Percentiles rank a stretch among this genome's conserved stretches.
These are phyloP conservation scores for Trichogramma pretiosum DNA, from an alignment of 1,140 invertebrate species.

Conservation along the genomic window DNA sequence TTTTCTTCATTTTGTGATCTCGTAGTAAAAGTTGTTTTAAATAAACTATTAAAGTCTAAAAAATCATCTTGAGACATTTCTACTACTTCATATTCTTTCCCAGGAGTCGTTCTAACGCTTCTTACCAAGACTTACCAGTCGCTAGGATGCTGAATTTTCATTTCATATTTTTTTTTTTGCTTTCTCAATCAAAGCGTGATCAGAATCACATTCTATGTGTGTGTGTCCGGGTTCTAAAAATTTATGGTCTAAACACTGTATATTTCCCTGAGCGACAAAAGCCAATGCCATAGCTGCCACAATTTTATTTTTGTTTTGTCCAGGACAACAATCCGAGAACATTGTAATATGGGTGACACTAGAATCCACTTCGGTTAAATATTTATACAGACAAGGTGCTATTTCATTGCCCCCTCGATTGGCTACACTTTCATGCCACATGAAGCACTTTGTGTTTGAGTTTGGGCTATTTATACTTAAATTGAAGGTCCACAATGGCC, in stretches of 20 bases:
- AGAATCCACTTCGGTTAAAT: conserved; percentile 15
- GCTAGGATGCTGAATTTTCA: conserved; percentile 8
- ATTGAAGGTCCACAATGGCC: conserved; percentile 1
- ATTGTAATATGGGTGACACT: conserved; percentile 23
- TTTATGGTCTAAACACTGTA: conserved; percentile 29
- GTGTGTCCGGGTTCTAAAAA: conserved; percentile 33
- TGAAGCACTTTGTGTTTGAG: background rate
- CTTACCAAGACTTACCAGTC: conserved; percentile 14
- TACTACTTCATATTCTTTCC: conserved; percentile 8
- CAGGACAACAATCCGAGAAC: conserved; percentile 30
- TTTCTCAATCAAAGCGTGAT: conserved; percentile 29
- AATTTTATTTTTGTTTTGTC: conserved; percentile 33
- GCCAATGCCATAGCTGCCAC: conserved; percentile 23
- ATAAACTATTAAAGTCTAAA: conserved; percentile 11
- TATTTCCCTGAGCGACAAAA: conserved; percentile 10
- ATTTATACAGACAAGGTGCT: background rate
- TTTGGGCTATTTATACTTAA: background rate
- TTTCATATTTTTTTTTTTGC: background rate
- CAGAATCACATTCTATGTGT: conserved; percentile 29
- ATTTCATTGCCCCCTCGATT: background rate
- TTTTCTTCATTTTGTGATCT: conserved; percentile 11
- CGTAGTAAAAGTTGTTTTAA: background rate
- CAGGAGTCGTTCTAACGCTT: background rate
- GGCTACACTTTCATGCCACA: conserved; percentile 1
- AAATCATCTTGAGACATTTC: conserved; percentile 6